A percentile compares a stretch with the other conserved stretches of the same genome.
These are phyloP conservation scores for Lophura nycthemera DNA, from an alignment of 2,113 vertebrate species.

Conservation along the genomic window DNA sequence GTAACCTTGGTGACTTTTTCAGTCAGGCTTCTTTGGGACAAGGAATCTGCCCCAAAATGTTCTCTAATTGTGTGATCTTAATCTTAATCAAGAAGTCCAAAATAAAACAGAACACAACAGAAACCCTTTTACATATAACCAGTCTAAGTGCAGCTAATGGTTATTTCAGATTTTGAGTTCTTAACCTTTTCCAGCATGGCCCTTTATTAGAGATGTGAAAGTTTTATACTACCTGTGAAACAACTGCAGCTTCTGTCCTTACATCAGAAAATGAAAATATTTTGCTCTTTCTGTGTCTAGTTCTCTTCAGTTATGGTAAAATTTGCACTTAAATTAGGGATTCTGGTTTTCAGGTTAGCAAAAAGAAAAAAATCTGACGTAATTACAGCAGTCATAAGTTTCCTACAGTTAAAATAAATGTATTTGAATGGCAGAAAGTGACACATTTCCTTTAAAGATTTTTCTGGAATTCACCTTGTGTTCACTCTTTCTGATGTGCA, in stretches of 20 bases:
- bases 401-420: constrained; percentile 9
- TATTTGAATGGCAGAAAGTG: neutral
- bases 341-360: neutral
- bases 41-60: neutral
- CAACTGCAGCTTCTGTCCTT: neutral
- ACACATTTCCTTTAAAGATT: constrained; percentile 6
- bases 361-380: constrained; percentile 8
- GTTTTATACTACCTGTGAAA: constrained; percentile 5
- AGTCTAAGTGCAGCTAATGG: neutral
- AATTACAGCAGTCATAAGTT: neutral
- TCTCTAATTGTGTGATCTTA: neutral
- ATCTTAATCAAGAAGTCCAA: neutral
- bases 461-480: constrained; percentile 54
- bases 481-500: neutral
- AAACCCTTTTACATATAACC: neutral
- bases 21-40: neutral
- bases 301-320: neutral
- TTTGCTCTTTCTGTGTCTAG: neutral
- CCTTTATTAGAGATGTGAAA: neutral
- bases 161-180: neutral
- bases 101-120: neutral
- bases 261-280: neutral
- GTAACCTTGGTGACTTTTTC: neutral
- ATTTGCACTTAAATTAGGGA: neutral
- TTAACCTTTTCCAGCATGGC: neutral